Percentiles rank a stretch among this genome's conserved stretches.
phyloP scores from a whole-genome alignment of 2,113 vertebrate species.

The Menidia beryllina region DNA sequence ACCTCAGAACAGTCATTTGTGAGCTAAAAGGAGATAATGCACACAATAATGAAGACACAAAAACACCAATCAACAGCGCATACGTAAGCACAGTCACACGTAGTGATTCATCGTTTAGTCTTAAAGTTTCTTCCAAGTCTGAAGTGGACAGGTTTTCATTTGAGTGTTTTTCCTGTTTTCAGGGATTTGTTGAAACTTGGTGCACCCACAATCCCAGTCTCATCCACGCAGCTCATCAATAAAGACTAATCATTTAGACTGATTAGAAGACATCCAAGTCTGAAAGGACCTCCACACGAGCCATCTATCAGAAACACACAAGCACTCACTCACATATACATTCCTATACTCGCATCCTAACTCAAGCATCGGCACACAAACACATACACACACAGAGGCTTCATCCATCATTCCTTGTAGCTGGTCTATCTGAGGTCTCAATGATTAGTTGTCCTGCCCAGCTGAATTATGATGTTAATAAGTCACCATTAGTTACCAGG shows the following conservation, averaged over 20 bases:
- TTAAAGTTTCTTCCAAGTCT: constrained; percentile 14
- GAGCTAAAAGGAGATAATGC: constrained; percentile 32
- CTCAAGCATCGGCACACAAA: constrained; percentile 26
- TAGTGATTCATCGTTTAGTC: constrained; percentile 12
- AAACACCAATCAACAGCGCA: constrained; percentile 12
- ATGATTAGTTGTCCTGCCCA: constrained; percentile 80
- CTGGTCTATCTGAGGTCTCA: constrained; percentile 76
- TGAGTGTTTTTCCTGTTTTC: constrained; percentile 31
- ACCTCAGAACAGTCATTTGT: constrained; percentile 11
- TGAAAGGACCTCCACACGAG: constrained; percentile 69
- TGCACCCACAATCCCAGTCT: constrained; percentile 46
- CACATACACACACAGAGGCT: constrained; percentile 34
- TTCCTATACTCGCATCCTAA: constrained; percentile 13
- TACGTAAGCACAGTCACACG: constrained; percentile 18
- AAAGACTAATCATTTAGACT: constrained; percentile 74
- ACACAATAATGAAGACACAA: constrained; percentile 3
- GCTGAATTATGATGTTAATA: constrained; percentile 82
- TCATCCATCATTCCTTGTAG: constrained; percentile 72
- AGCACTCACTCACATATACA: constrained; percentile 11
- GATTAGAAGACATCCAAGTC: constrained; percentile 76
- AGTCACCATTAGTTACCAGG: constrained; percentile 75
- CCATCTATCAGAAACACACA: constrained; percentile 62
- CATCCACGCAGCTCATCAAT: constrained; percentile 67
- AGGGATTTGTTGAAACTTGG: constrained; percentile 35
- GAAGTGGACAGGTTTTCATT: constrained; percentile 20